A percentile compares a stretch with the other conserved stretches of the same genome.
Conservation (phyloP, 35 echinoderm and acorn worm species). For the Apostichopus parvimensis region DNA sequence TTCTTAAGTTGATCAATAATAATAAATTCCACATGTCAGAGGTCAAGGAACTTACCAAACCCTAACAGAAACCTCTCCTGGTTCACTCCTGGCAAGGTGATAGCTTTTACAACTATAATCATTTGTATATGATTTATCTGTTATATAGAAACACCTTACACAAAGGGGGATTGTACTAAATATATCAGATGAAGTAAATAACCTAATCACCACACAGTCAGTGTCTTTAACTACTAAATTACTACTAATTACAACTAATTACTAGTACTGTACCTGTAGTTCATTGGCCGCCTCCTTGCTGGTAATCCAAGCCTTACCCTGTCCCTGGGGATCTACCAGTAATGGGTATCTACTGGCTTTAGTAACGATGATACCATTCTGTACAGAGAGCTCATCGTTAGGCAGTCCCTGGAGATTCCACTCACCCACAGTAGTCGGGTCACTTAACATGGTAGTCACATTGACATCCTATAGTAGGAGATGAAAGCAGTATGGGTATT, state of each 20-base stretch:
- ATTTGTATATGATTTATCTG: too few relatives aligned
- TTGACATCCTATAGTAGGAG: constrained; percentile 78
- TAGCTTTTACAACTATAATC: too few relatives aligned
- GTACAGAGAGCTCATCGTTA: constrained; percentile 96
- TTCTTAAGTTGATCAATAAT: too few relatives aligned
- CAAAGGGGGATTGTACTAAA: too few relatives aligned
- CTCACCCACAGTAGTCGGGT: constrained; percentile 91
- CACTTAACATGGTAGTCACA: constrained; percentile 74
- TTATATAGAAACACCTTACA: too few relatives aligned
- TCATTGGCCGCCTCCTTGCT: constrained; percentile 81
- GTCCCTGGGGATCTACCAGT: constrained; percentile 95
- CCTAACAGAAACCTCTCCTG: too few relatives aligned
- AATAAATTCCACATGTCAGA: too few relatives aligned
- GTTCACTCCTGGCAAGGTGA: too few relatives aligned
- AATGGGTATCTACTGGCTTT: constrained; percentile 86
- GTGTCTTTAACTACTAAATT: not conserved
- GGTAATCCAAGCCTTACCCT: constrained; percentile 90
- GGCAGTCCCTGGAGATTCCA: constrained; percentile 97
- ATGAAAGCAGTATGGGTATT: not conserved
- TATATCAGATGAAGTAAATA: too few relatives aligned
- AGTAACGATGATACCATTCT: constrained; percentile 98
- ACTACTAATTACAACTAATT: not conserved
- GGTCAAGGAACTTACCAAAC: too few relatives aligned
- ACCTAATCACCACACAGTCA: not conserved
- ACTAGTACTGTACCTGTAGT: constrained; percentile 66